Base-by-base conservation (phyloP, 1,140 invertebrate genomes). In the Pinna nobilis region DNA sequence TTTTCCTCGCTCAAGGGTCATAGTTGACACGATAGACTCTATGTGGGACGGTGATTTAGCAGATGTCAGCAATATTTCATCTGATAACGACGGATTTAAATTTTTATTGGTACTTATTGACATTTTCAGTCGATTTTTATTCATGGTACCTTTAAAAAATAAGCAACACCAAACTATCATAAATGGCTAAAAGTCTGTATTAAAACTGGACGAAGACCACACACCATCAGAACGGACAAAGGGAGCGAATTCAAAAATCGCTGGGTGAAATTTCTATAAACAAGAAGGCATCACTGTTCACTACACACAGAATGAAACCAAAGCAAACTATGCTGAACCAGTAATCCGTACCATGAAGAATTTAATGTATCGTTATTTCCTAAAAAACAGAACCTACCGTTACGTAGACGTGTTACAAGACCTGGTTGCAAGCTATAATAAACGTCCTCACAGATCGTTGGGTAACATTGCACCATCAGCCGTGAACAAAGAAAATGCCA, bases 341-440 rank as follows among this genome's bases (percentile, higher is more conserved):
- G 60, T 71, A n/a, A 71, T 71, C 3, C 35, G 44, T 37, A 71
- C 69, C 3, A 39, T 71, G 39, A 64, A 64, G 35, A 64, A 71
- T 20, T 28, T 50, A 23, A 41, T 71, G 39, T 71, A 55, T 23
- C 49, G 50, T 5, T 71, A 65, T 37, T 63, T 64, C 33, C 64
- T 37, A n/a, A 53, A 64, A 57, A 55, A 67, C 25, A 66, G 37
- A 63, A 70, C 68, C 32, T 57, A 70, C 28, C 39, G 44, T 11
- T 70, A 28, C 63, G 44, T 70, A 35, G 20, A 57, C 49, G 39
- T 59, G 30, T 39, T 67, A 35, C 49, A 67, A 51, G 32, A 53
- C 15, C 39, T 69, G 33, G 66, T 69, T 13, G 32, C 57, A 11
- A 69, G 39, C 32, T 69, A 69, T 30, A 69, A 69, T 33, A 28